Evolutionary conservation across 2,888 invertebrate species (phyloP).

Genomic region (Tachystola acroxantha): DNA sequence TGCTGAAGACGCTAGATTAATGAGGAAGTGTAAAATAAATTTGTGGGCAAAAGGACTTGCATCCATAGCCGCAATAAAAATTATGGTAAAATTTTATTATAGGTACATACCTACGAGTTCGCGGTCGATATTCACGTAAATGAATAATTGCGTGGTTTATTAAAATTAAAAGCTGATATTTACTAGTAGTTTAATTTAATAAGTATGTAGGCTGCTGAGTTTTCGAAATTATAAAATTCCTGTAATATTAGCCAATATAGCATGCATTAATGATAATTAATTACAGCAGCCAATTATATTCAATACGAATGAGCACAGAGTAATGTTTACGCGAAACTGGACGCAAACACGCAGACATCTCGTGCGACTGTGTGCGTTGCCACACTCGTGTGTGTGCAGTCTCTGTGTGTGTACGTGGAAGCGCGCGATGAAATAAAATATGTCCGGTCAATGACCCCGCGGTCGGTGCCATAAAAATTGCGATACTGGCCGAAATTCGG

Average conservation of each 20-base stretch:
- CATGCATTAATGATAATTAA: constrained; percentile 43
- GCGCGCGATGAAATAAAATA: constrained; percentile 79
- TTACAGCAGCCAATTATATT: constrained; percentile 51
- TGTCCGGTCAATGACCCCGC: constrained; percentile 75
- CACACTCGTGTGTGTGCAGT: constrained; percentile 48
- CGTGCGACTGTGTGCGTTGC: constrained; percentile 49
- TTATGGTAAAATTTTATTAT: too few species aligned
- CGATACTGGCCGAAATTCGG: constrained; percentile 74
- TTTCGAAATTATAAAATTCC: background rate
- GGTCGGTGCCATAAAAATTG: constrained; percentile 76
- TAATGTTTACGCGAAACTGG: constrained; percentile 65
- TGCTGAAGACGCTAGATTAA: too few species aligned
- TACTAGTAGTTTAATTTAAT: background rate
- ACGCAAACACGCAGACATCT: constrained; percentile 64
- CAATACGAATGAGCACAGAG: constrained; percentile 43
- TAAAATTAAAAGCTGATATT: background rate
- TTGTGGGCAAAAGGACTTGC: too few species aligned
- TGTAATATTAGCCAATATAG: constrained; percentile 4
- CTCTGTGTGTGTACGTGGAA: constrained; percentile 72
- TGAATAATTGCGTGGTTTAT: background rate
- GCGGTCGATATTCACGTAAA: background rate
- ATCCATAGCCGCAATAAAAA: too few species aligned
- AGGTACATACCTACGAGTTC: too few species aligned
- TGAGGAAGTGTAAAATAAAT: too few species aligned
- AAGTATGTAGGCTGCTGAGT: background rate